Conservation (phyloP, 2,888 invertebrate genomes). For the Volucella inflata region DNA sequence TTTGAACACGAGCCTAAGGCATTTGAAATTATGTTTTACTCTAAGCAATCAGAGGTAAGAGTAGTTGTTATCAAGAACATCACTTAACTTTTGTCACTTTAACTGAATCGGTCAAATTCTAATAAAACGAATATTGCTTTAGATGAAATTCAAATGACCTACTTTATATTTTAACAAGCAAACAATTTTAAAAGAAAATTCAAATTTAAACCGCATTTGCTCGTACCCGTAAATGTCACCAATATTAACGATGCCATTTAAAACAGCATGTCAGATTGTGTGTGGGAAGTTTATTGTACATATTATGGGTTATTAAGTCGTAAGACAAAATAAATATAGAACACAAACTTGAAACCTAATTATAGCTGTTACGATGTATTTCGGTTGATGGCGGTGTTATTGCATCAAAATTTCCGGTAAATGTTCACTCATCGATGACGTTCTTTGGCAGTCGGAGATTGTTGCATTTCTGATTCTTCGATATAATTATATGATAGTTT, state of each 20-base stretch:
- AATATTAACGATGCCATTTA: slow-evolving; percentile 22
- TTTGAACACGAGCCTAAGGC: too few species aligned
- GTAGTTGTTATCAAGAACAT: too few species aligned
- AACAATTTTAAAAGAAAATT: too few species aligned
- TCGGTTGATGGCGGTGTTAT: slow-evolving; percentile 27
- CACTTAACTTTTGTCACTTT: too few species aligned
- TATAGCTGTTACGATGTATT: slow-evolving; percentile 48
- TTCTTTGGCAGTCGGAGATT: slow-evolving; percentile 6
- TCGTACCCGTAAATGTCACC: slow-evolving; percentile 51
- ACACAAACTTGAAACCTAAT: slow-evolving; percentile 53
- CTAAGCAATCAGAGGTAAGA: too few species aligned
- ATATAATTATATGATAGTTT: background rate
- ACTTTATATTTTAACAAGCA: too few species aligned
- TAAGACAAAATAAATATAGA: slow-evolving; percentile 48
- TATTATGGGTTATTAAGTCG: slow-evolving; percentile 40
- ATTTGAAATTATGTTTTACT: too few species aligned
- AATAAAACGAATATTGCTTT: too few species aligned
- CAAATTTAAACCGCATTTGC: slow-evolving; percentile 4
- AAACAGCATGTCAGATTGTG: slow-evolving; percentile 9
- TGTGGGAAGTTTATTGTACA: slow-evolving; percentile 37
- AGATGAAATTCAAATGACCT: too few species aligned
- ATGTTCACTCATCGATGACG: slow-evolving; percentile 61
- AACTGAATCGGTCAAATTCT: too few species aligned
- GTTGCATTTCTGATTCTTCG: background rate
- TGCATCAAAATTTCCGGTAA: slow-evolving; percentile 57